Base-by-base conservation (phyloP, 2,797 vertebrate species). In the Neosalanx taihuensis region DNA sequence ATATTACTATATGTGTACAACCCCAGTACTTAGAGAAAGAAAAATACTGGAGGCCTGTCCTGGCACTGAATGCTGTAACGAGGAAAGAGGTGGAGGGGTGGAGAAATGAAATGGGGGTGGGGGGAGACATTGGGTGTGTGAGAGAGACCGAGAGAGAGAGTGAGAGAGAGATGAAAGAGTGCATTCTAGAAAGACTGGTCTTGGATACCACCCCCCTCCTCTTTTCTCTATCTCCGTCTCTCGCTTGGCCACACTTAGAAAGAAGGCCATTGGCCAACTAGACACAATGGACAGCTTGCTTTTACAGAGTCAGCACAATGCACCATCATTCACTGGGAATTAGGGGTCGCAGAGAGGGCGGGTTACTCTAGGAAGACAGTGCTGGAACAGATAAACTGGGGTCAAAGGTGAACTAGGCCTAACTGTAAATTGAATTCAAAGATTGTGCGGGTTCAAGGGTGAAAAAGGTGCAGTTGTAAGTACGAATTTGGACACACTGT, bases 61-160 rank as follows among this genome's bases (percentile, higher is more conserved):
- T 46, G 41, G 41, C 35, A 37, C 35, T 5, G 12, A 51, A 51
- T 59, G 57, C 7, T 9, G 20, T 20, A 59, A 6, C 20, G 57
- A 26, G 20, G 1, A 20, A 59, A 20, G 57, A 9, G 20, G 23
- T 1, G 23, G 20, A 20, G 9, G 57, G 56, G 18, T 17, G 73
- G 64, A 67, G 62, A 61, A 71, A 71, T 78, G 53, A 29, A 61
- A 67, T 72, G 68, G 58, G 69, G 15, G 62, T 4, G 62, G 20
- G 63, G 46, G 64, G 46, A 72, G 49, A 56, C 35, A 58, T 67
- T 79, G 71, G 69, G 33, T 61, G 64, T 10, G 17, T 17, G 26
- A 67, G 49, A 57, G 7, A 33, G 70, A 65, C 37, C 71, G 49
- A 31, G 30, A 31, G 10, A 13, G 33, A 67, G 61, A 71, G 17